phyloP scores from a whole-genome alignment of 2,888 invertebrate genomes.

The Drosophila nr. fundita region DNA sequence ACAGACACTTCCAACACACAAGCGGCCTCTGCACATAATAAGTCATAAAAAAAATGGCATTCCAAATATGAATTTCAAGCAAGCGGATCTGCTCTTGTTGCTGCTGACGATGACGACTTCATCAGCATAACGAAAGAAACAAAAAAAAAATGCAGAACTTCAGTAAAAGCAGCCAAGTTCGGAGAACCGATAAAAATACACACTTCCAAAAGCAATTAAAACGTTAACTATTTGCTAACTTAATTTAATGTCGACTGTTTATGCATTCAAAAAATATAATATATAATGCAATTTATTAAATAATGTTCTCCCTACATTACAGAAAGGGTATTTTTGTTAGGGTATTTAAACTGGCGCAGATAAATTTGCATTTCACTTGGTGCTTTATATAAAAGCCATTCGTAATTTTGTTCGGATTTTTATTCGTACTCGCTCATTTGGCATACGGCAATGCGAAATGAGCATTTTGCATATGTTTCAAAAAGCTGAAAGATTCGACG shows the following conservation, averaged over 20 bases:
- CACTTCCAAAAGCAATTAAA: neutral
- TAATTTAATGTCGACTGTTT: neutral
- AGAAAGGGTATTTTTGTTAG: neutral
- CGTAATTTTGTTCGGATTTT: conserved; percentile 35
- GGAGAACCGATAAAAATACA: neutral
- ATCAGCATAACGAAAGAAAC: conserved; percentile 16
- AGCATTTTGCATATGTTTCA: conserved; percentile 58
- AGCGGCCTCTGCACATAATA: conserved; percentile 32
- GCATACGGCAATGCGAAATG: conserved; percentile 40
- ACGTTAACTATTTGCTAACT: neutral
- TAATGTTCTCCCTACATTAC: neutral
- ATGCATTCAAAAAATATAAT: neutral
- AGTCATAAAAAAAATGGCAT: conserved; percentile 49
- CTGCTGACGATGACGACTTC: conserved; percentile 32
- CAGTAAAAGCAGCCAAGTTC: neutral
- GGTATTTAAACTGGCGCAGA: conserved; percentile 11
- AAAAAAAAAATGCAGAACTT: neutral
- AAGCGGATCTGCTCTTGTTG: conserved; percentile 32
- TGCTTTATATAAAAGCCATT: conserved; percentile 28
- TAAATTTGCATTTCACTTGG: conserved; percentile 44
- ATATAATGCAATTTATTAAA: neutral
- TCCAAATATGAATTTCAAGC: conserved; percentile 49
- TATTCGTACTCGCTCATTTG: conserved; percentile 41
- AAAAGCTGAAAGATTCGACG: conserved; percentile 28
- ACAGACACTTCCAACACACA: neutral